These are phyloP conservation scores for Neosilurus mollespiculum DNA, from an alignment of 2,797 vertebrate species.

Conservation along the genomic window DNA sequence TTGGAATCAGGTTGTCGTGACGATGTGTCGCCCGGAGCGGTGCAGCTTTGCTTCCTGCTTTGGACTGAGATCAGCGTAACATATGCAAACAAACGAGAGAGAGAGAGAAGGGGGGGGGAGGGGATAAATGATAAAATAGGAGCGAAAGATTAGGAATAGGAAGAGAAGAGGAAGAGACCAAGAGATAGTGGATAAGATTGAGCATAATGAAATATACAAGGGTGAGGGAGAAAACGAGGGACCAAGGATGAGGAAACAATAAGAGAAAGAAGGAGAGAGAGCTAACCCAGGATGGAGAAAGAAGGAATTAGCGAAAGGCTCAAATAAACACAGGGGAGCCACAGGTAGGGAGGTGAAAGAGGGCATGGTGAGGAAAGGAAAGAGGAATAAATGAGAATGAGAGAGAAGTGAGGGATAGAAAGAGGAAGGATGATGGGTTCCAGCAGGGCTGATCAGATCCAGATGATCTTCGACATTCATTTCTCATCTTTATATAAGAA, in stretches of 20 bases:
- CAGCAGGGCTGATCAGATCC: conserved; percentile 72
- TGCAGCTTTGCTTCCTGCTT: conserved; percentile 40
- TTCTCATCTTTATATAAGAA: conserved; percentile 78
- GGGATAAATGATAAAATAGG: too few species aligned
- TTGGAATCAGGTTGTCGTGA: conserved; percentile 74
- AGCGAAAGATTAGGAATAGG: too few species aligned
- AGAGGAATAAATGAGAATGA: conserved; percentile 38
- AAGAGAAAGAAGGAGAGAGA: background rate
- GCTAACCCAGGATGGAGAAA: background rate
- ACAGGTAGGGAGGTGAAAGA: background rate
- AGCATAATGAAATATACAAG: background rate
- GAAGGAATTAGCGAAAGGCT: background rate
- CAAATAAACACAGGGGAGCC: background rate
- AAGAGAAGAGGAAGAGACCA: background rate
- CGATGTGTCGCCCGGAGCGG: conserved; percentile 66
- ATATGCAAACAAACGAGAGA: conserved; percentile 11
- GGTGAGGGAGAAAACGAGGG: background rate
- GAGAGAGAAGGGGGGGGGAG: background rate
- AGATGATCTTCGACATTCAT: conserved; percentile 78
- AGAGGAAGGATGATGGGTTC: conserved; percentile 29
- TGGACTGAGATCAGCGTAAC: conserved; percentile 25
- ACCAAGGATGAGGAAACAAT: background rate
- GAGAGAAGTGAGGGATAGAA: background rate
- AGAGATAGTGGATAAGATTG: background rate
- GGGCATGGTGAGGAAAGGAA: background rate